Conservation (phyloP, 2,797 vertebrate genomes). For the Sternotherus odoratus region DNA sequence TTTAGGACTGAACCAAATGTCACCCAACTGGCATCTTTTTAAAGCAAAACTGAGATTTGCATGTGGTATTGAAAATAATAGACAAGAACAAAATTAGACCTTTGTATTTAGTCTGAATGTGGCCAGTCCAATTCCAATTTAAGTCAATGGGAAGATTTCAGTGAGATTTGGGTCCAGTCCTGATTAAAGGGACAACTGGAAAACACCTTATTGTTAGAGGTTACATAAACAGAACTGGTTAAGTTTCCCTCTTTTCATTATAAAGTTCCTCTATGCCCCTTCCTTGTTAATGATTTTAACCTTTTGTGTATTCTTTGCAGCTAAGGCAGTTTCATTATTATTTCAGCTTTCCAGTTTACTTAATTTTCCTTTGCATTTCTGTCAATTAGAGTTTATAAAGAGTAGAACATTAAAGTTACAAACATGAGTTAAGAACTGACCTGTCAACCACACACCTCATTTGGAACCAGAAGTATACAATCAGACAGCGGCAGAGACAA, state of each 20-base stretch:
- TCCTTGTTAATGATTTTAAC: background rate
- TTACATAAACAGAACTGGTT: background rate
- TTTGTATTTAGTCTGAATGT: background rate
- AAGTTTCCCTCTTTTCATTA: background rate
- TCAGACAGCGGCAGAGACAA: no score
- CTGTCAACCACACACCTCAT: no score
- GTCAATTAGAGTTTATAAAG: background rate
- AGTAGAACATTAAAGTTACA: no score
- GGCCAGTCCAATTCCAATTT: background rate
- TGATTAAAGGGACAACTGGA: background rate
- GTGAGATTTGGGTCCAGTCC: background rate
- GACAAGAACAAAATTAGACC: background rate
- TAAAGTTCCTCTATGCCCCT: background rate
- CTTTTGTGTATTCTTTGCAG: background rate
- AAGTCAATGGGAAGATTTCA: background rate
- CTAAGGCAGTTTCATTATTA: background rate
- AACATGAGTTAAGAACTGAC: no score
- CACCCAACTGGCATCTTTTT: background rate
- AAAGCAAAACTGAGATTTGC: background rate
- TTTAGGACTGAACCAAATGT: background rate
- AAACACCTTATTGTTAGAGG: background rate
- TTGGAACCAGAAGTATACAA: no score
- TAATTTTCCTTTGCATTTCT: background rate
- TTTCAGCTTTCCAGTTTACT: background rate
- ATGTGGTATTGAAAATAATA: background rate